Conservation (phyloP, 2,888 invertebrate genomes). For the Temnothorax ravouxi region DNA sequence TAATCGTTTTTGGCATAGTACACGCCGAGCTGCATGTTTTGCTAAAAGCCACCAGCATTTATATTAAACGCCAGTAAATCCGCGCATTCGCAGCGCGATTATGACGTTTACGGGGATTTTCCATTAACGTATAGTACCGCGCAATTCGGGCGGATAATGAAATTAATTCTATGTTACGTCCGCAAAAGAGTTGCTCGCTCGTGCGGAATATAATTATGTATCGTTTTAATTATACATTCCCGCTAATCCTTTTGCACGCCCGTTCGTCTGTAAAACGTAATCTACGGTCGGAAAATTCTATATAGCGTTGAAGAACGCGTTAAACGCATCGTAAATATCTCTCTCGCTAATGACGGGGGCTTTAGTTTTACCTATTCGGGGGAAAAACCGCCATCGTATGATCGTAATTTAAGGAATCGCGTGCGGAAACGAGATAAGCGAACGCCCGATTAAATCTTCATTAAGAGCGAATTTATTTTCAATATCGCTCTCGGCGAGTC, state of each 20-base stretch:
- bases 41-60: slow-evolving; percentile 43
- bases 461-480: neutral
- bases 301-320: slow-evolving; percentile 14
- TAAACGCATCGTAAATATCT: slow-evolving; percentile 2
- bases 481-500: neutral
- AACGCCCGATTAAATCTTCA: neutral
- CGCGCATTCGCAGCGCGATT: slow-evolving; percentile 48
- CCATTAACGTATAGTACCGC: slow-evolving; percentile 51
- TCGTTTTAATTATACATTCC: slow-evolving; percentile 55
- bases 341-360: neutral
- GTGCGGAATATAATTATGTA: slow-evolving; percentile 54
- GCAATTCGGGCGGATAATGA: slow-evolving; percentile 55
- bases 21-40: slow-evolving; percentile 18
- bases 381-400: neutral
- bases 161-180: slow-evolving; percentile 56
- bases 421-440: neutral
- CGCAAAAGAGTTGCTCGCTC: slow-evolving; percentile 53
- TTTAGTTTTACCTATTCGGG: neutral
- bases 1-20: slow-evolving; percentile 23
- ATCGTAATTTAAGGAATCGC: neutral
- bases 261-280: slow-evolving; percentile 47
- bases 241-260: slow-evolving; percentile 46
- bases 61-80: slow-evolving; percentile 52
- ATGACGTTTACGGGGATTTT: slow-evolving; percentile 55
- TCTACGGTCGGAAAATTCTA: slow-evolving; percentile 40